phyloP scores from a whole-genome alignment of 2,888 invertebrate species.

The Diaphora mendica region DNA sequence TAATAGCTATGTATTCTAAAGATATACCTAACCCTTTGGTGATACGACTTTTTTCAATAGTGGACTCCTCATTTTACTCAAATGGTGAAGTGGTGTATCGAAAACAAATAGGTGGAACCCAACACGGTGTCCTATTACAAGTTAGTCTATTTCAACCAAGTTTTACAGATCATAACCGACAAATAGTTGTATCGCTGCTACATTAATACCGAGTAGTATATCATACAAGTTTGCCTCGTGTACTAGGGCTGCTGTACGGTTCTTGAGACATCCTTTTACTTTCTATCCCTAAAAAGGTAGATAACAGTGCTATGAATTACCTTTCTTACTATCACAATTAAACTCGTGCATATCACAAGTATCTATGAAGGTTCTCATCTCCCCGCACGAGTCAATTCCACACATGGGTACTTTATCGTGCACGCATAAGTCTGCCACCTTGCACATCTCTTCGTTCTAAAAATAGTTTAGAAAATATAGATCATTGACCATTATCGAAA shows the following conservation, averaged over 20 bases:
- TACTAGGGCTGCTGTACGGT: no score
- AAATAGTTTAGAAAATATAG: not conserved
- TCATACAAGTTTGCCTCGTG: no score
- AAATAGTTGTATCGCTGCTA: no score
- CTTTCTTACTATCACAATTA: slow-evolving; percentile 83
- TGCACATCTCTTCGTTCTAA: slow-evolving; percentile 82
- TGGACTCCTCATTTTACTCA: no score
- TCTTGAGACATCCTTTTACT: no score
- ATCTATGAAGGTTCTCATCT: slow-evolving; percentile 82
- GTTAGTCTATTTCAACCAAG: no score
- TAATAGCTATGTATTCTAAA: no score
- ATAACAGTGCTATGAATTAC: slow-evolving; percentile 44
- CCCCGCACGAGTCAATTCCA: slow-evolving; percentile 81
- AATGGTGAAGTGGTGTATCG: no score
- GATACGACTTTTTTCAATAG: no score
- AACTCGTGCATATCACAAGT: slow-evolving; percentile 83
- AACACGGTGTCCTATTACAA: not conserved
- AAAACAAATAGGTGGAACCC: not conserved
- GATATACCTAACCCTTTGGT: no score
- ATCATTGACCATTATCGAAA: not conserved
- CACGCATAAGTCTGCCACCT: slow-evolving; percentile 79
- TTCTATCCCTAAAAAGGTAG: not conserved
- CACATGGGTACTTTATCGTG: slow-evolving; percentile 84
- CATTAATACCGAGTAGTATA: no score
- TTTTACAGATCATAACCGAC: no score